Conservation (phyloP, 2,113 vertebrate genomes). For the Agelaius tricolor region DNA sequence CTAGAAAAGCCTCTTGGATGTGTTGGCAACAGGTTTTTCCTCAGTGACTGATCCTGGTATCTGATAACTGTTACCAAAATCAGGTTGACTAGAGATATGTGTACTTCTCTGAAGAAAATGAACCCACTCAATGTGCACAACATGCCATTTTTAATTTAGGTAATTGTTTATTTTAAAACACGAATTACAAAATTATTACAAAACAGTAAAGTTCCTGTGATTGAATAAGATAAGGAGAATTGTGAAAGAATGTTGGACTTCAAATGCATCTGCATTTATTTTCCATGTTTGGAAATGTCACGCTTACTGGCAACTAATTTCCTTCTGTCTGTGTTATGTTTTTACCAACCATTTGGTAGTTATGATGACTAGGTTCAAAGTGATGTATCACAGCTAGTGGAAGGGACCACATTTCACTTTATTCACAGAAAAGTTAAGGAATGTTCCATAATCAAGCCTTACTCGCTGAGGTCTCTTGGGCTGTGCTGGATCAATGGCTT, state of each 20-base stretch:
- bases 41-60: background rate
- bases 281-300: background rate
- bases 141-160: background rate
- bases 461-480: background rate
- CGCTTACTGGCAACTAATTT: fast-evolving
- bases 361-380: background rate
- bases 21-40: background rate
- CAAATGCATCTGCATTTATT: background rate
- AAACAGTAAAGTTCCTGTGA: background rate
- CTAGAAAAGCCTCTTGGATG: background rate
- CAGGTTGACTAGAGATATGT: background rate
- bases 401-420: background rate
- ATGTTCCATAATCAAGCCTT: background rate
- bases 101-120: background rate
- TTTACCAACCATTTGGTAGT: background rate
- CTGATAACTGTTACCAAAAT: background rate
- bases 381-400: background rate
- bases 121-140: background rate
- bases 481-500: background rate
- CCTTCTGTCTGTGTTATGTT: background rate
- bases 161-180: background rate
- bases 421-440: background rate
- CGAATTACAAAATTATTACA: background rate
- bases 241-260: background rate
- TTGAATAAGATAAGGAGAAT: background rate